Evolutionary conservation across 2,888 invertebrate genomes (phyloP), one percentile per base, ranked within the genome.

Genomic region (Pecten maximus): DNA sequence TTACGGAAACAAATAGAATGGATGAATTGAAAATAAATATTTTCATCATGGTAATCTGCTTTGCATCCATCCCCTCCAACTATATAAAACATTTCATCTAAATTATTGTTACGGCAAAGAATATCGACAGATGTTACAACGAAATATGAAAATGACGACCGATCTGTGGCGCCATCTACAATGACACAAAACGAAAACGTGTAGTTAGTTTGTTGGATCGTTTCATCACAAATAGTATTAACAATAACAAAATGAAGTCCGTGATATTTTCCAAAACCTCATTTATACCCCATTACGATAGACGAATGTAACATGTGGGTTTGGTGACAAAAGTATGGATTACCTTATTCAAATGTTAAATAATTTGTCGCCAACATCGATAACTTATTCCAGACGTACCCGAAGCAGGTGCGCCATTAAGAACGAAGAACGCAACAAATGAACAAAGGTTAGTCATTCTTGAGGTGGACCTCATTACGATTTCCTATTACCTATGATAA

Each of bases 381-480:
- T 19, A 28, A 35, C 23, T 74, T 35, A 74, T 74, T 23, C 35
- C 1, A 74, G 74, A 74, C 74, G 35, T 35, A 28, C 74, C 74
- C 35, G 74, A 74, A 74, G 74, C 74, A 74, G 74, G 74, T 74
- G 74, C 74, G 74, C 74, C 74, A 74, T 74, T 74, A 74, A 16
- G 1, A 28, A 74, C 28, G 35, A 0, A 74, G 35, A 35, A 74
- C 74, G 74, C 74, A 35, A 23, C 10, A 35, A 35, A 19, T 3
- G 74, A 10, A 74, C 23, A 74, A 74, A 74, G 74, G 35, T 74
- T 35, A 1, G 23, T 35, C 35, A 74, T 28, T 28, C 4, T 15
- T 35, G 74, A 28, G 74, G 74, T 74, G 35, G 74, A 74, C 74
- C 28, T 74, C 74, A 35, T 74, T 74, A 74, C 74, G 74, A 28